Base-by-base conservation (phyloP, 2,888 invertebrate species). In the Harpagoxenus sublaevis region DNA sequence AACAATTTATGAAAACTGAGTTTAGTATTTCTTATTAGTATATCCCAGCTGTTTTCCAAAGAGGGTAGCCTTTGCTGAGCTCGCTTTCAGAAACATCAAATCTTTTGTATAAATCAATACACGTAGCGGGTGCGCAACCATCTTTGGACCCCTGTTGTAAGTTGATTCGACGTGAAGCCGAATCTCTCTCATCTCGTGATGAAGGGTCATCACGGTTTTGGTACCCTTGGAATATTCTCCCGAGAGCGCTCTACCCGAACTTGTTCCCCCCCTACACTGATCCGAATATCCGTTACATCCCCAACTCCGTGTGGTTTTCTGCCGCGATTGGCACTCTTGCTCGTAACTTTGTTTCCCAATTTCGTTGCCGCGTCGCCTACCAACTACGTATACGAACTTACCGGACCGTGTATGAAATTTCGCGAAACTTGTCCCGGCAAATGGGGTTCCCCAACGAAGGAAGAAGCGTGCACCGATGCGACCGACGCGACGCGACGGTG, bases 271-370 rank as follows among this genome's bases (percentile, higher is more conserved):
- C 55, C 28, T 35, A 9, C 42, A 28, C 23, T 39, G 51, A 84
- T 71, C 68, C 83, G 15, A 66, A 60, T 63, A 55, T 84, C 42
- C 68, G 71, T 55, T 35, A 35, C 74, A n/a, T 28, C 23, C 53
- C 31, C 68, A 12, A 28, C 57, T 71, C 57, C 57, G 23, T 85
- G 79, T 62, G 81, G 83, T 84, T 86, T 86, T 88, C 85, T 74
- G 81, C 74, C 85, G 75, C 86, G 85, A 87, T 87, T 85, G 86
- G 75, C 86, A 89, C 85, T 82, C 83, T 81, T 68, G 51, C 53
- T 55, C 51, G 79, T 84, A 88, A 89, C 87, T 87, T 89, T 87
- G 86, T 88, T 86, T 85, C 83, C 71, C 86, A 71, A 88, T 87
- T 85, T 84, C 70, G 84, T 81, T 82, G 70, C 68, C 63, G 62